Evolutionary conservation across 2,888 invertebrate genomes (phyloP).

Genomic region (Leptopilina syphax): DNA sequence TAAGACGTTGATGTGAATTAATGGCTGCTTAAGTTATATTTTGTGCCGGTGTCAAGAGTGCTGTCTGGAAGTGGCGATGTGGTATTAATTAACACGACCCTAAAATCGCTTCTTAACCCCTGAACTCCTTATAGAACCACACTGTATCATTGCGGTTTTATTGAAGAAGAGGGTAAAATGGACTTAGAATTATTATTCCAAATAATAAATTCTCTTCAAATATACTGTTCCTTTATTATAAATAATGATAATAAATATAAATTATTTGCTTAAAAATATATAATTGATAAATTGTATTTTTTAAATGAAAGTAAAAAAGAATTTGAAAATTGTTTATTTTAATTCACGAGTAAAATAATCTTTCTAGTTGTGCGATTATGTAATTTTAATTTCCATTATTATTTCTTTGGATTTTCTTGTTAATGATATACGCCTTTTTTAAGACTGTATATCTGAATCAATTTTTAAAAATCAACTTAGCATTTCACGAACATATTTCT

Average conservation of each 20-base stretch:
- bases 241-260: background rate
- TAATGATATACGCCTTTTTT: too few relatives aligned
- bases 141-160: conserved; percentile 60
- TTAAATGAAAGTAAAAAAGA: too few relatives aligned
- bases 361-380: too few relatives aligned
- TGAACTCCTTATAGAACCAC: conserved; percentile 61
- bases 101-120: conserved; percentile 46
- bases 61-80: conserved; percentile 53
- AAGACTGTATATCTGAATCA: too few relatives aligned
- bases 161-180: conserved; percentile 51
- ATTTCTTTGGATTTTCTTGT: too few relatives aligned
- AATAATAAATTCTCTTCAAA: conserved; percentile 66
- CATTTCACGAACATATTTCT: too few relatives aligned
- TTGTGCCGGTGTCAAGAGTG: conserved; percentile 56
- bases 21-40: conserved; percentile 75
- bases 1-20: conserved; percentile 77
- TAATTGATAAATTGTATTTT: too few relatives aligned
- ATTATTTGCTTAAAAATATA: too few relatives aligned
- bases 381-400: too few relatives aligned
- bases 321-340: too few relatives aligned
- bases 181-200: conserved; percentile 39
- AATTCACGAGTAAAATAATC: too few relatives aligned
- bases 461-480: too few relatives aligned
- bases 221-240: conserved; percentile 61
- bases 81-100: conserved; percentile 72